Conservation (phyloP, 2,113 vertebrate species). For the Gorsachius goisagi region DNA sequence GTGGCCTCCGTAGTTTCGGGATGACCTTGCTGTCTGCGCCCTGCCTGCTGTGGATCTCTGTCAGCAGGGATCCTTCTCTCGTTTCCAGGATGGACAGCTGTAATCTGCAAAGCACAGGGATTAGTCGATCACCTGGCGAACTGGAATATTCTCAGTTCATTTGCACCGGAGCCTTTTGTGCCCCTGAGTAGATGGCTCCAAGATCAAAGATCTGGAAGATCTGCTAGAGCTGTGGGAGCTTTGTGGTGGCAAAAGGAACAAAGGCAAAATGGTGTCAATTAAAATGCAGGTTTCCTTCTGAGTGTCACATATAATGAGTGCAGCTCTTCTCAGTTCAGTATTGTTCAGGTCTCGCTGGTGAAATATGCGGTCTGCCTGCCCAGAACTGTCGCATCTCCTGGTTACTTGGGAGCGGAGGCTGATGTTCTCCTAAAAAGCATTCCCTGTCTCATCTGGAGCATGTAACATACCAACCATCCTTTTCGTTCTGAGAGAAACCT, state of each 20-base stretch:
- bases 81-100: background rate
- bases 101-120: background rate
- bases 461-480: background rate
- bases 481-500: background rate
- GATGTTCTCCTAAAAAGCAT: background rate
- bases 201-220: background rate
- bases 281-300: background rate
- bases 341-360: fast-evolving
- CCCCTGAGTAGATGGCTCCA: background rate
- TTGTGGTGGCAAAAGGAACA: background rate
- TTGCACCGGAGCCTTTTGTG: background rate
- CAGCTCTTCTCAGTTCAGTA: background rate
- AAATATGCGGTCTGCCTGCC: fast-evolving
- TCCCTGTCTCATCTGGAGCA: background rate
- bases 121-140: background rate
- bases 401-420: background rate
- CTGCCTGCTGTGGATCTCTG: background rate
- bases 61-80: background rate
- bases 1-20: background rate
- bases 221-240: background rate
- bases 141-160: background rate
- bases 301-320: background rate
- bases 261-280: background rate
- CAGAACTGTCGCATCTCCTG: background rate
- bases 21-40: background rate